Conservation (phyloP, 2,888 invertebrate genomes). For the Nephrotoma guestfalica region DNA sequence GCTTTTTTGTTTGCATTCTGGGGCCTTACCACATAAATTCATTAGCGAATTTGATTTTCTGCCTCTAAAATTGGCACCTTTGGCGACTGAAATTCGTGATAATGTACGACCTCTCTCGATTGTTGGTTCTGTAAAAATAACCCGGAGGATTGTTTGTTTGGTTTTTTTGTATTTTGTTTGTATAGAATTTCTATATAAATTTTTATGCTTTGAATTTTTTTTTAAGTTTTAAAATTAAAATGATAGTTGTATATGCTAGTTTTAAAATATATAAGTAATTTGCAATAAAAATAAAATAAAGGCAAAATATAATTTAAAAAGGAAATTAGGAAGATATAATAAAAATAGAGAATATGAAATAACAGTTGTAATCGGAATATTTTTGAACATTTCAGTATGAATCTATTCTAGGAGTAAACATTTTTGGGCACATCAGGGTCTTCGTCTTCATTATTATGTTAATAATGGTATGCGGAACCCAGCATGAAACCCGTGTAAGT, state of each 20-base stretch:
- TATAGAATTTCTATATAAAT: not conserved
- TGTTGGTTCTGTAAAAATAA: slow-evolving; percentile 32
- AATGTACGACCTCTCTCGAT: slow-evolving; percentile 42
- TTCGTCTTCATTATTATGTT: no score
- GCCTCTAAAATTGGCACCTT: slow-evolving; percentile 71
- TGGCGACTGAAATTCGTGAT: slow-evolving; percentile 60
- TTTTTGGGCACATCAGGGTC: no score
- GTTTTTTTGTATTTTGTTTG: not conserved
- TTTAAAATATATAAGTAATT: not conserved
- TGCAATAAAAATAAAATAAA: not conserved
- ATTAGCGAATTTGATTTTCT: slow-evolving; percentile 91
- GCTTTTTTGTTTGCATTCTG: not conserved
- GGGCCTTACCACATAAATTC: slow-evolving; percentile 87
- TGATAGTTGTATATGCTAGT: not conserved
- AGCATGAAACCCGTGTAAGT: no score
- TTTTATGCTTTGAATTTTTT: not conserved
- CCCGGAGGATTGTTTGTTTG: slow-evolving; percentile 4
- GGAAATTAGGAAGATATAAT: not conserved
- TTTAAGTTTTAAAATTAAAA: not conserved
- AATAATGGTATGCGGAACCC: no score
- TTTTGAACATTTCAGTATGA: not conserved
- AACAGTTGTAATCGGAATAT: not conserved
- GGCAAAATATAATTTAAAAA: not conserved
- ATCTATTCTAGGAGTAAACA: not conserved
- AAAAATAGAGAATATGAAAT: not conserved